Base-by-base conservation (phyloP, 2,797 vertebrate genomes). In the Pseudomugil tenellus region DNA sequence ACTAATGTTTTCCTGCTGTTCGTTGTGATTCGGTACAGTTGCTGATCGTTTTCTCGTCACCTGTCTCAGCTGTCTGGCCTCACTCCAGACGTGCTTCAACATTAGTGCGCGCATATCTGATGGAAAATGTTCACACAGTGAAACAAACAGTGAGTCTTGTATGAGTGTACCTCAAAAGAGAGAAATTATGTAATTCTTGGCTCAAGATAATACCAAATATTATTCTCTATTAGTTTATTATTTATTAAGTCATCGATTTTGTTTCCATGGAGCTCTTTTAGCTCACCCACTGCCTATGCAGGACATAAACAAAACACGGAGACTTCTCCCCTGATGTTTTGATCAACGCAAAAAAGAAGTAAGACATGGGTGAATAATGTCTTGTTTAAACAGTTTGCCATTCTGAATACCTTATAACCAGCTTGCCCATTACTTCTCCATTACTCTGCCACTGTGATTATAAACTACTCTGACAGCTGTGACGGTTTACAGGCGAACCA, bases 401-500 rank as follows among this genome's bases (percentile, higher is more conserved):
- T 63, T 70, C 68, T 72, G 66, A 77, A 75, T 61, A 48, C 51
- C 56, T 55, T 63, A 63, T 74, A 76, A 79, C 76, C 64, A 78
- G 61, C 70, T 72, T 77, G 73, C 67, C 77, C 85, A 79, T 78
- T 75, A 63, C 62, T 29, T 72, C 41, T 73, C 41, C 72, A 80
- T 84, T 77, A 76, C 81, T 79, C 69, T 79, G 63, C 79, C 81
- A 76, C 66, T 51, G 70, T 76, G 69, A 79, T 88, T 84, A 79
- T 91, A 90, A 93, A 92, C 85, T 86, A 70, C 73, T 67, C 41
- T 86, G 89, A 89, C 87, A 90, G 80, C 58, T 60, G 32, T 83
- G 88, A 91, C 37, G 66, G 48, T 88, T 34, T 26, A 64, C 91
- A 92, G 89, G 69, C 82, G 29, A 77, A 67, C 63, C 67, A 68